Percentiles rank a stretch among this genome's conserved stretches.
Evolutionary conservation across 1,140 invertebrate species (phyloP).

Genomic region (Tetramorium simillimum): DNA sequence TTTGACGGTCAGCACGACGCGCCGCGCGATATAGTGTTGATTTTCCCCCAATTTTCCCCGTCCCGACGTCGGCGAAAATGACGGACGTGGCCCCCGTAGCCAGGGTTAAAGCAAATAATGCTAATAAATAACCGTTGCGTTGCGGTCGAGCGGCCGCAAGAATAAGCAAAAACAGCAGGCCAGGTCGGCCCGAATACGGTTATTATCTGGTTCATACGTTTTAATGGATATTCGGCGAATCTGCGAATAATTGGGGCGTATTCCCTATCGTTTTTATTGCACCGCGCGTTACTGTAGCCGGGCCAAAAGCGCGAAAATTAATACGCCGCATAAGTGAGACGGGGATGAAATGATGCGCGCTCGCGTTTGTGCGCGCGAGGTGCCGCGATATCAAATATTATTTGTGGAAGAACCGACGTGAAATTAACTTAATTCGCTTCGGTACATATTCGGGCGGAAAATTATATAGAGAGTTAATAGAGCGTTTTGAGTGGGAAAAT

Average conservation of each 20-base stretch:
- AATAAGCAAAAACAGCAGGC: conserved; percentile 25
- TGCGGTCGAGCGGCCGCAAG: background rate
- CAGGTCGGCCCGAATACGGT: background rate
- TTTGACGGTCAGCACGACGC: conserved; percentile 30
- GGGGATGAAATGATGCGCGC: background rate
- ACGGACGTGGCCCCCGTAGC: background rate
- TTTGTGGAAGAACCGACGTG: conserved; percentile 40
- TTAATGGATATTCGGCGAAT: conserved; percentile 39
- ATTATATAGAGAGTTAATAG: conserved; percentile 51
- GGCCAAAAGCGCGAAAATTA: conserved; percentile 47
- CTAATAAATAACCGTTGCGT: conserved; percentile 40
- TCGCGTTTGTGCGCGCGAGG: background rate
- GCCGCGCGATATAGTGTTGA: conserved; percentile 28
- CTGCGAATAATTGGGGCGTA: conserved; percentile 36
- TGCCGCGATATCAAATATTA: conserved; percentile 41
- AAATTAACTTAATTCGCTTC: conserved; percentile 58
- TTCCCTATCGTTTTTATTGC: conserved; percentile 34
- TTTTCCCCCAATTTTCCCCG: conserved; percentile 6
- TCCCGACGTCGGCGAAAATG: conserved; percentile 31
- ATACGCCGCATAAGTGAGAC: conserved; percentile 26
- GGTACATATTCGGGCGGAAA: conserved; percentile 43
- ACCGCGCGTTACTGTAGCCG: background rate
- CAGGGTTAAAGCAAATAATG: conserved; percentile 36
- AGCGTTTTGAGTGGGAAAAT: conserved; percentile 28
- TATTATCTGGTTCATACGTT: conserved; percentile 33